Percentiles rank a stretch among this genome's conserved stretches.
These are phyloP conservation scores for Caranx ignobilis DNA, from an alignment of 2,113 vertebrate species.

Conservation along the genomic window DNA sequence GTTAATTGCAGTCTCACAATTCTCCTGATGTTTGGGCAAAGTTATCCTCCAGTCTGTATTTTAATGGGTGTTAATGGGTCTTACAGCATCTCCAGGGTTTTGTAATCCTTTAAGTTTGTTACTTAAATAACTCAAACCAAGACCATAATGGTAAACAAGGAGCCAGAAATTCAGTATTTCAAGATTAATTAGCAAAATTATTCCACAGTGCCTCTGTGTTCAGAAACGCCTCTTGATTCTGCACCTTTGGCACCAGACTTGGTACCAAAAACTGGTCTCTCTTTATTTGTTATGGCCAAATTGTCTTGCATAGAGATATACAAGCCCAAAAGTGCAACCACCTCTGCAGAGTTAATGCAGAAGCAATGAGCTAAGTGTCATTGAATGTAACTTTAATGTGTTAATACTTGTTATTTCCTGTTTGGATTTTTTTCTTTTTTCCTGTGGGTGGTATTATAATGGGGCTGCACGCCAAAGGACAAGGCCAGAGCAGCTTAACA, in stretches of 20 bases:
- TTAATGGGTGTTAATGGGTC: not conserved
- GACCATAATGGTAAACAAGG: not conserved
- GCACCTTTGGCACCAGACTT: not conserved
- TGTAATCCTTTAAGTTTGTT: not conserved
- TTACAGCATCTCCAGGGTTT: not conserved
- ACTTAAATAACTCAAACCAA: not conserved
- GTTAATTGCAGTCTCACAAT: not conserved
- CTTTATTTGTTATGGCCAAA: too few species aligned
- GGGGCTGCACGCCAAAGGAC: not conserved
- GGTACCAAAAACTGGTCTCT: not conserved
- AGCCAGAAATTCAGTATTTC: not conserved
- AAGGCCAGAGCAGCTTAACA: not conserved
- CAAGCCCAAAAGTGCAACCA: too few species aligned
- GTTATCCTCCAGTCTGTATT: not conserved
- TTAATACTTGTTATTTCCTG: not conserved
- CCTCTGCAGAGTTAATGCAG: too few species aligned
- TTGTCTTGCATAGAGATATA: too few species aligned
- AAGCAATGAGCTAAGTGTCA: conserved; percentile 11
- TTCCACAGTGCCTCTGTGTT: not conserved
- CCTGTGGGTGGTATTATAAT: not conserved
- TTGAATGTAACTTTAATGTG: not conserved
- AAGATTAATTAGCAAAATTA: not conserved
- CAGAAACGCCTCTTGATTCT: not conserved
- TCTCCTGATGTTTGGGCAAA: not conserved
- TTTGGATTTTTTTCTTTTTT: not conserved